Conservation (phyloP, 2,113 vertebrate genomes). For the Typhlomys cinereus region DNA sequence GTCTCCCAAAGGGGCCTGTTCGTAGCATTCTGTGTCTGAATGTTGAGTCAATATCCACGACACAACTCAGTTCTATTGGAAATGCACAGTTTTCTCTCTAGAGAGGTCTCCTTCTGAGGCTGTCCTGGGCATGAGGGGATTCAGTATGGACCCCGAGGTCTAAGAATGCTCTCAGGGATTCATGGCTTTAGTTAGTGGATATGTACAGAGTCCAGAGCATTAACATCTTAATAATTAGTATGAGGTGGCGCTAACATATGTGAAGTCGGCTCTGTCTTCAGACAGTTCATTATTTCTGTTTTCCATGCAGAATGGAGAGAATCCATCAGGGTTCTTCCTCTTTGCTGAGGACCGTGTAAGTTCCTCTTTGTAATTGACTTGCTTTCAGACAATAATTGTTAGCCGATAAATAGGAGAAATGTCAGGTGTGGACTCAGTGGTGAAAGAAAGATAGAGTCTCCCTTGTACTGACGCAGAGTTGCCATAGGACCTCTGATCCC, state of each 20-base stretch:
- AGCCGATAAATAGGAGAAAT: slow-evolving; percentile 84
- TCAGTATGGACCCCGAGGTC: not conserved
- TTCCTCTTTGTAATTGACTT: slow-evolving; percentile 76
- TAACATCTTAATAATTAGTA: slow-evolving; percentile 27
- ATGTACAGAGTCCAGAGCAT: not conserved
- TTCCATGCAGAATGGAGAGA: slow-evolving; percentile 51
- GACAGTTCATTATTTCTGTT: slow-evolving; percentile 57
- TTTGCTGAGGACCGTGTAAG: slow-evolving; percentile 81
- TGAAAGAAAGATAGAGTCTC: slow-evolving; percentile 83
- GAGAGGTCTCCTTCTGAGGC: not conserved
- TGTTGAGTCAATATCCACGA: not conserved
- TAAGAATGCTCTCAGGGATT: not conserved
- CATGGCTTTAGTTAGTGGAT: not conserved
- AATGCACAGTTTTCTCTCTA: not conserved
- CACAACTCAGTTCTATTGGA: not conserved
- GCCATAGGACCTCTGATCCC: slow-evolving; percentile 87
- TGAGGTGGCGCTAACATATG: slow-evolving; percentile 32
- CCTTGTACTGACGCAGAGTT: slow-evolving; percentile 82
- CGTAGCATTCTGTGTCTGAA: not conserved
- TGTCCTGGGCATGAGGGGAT: not conserved
- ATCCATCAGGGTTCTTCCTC: slow-evolving; percentile 60
- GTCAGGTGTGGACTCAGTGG: slow-evolving; percentile 84
- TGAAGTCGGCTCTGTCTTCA: slow-evolving; percentile 57
- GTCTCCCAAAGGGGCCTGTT: not conserved
- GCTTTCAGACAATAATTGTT: slow-evolving; percentile 83